A percentile compares a stretch with the other conserved stretches of the same genome.
Conservation (phyloP, 1,140 invertebrate species). For the Drosophila sulfurigaster region DNA sequence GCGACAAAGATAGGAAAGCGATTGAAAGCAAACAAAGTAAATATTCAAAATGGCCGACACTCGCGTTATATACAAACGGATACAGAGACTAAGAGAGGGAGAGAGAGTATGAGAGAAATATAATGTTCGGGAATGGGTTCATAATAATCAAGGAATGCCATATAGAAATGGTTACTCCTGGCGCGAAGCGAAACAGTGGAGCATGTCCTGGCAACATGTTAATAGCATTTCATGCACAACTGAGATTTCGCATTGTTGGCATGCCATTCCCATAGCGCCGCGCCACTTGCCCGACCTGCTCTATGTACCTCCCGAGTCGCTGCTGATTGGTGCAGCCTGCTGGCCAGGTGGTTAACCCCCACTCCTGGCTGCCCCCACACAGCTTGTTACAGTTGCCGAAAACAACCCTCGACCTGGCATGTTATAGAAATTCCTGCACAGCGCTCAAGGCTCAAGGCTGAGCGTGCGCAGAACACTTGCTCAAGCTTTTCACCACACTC, state of each 20-base stretch:
- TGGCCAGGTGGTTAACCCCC: slow-evolving; percentile 55
- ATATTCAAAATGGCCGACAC: slow-evolving; percentile 83
- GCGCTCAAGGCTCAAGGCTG: slow-evolving; percentile 32
- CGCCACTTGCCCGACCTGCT: slow-evolving; percentile 11
- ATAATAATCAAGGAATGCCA: slow-evolving; percentile 4
- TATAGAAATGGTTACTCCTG: slow-evolving; percentile 14
- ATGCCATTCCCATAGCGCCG: slow-evolving; percentile 41
- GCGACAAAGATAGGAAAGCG: slow-evolving; percentile 29
- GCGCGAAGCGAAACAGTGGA: slow-evolving; percentile 58
- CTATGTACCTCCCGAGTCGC: background rate
- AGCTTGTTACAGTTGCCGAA: slow-evolving; percentile 71
- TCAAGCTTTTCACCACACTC: slow-evolving; percentile 78
- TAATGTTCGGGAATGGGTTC: background rate
- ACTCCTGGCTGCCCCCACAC: background rate
- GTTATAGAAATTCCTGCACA: slow-evolving; percentile 67
- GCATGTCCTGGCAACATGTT: slow-evolving; percentile 72
- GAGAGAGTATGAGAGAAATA: background rate
- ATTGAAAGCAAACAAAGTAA: slow-evolving; percentile 53
- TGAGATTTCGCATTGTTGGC: slow-evolving; percentile 71
- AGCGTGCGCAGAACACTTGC: slow-evolving; percentile 50
- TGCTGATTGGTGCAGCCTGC: slow-evolving; percentile 58
- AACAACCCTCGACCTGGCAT: slow-evolving; percentile 69
- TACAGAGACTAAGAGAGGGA: background rate
- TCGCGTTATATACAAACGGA: slow-evolving; percentile 28
- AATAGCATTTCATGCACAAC: slow-evolving; percentile 76